Percentiles rank a stretch among this genome's conserved stretches.
Conservation (phyloP, 2,888 invertebrate genomes). For the Stenodema calcarata region DNA sequence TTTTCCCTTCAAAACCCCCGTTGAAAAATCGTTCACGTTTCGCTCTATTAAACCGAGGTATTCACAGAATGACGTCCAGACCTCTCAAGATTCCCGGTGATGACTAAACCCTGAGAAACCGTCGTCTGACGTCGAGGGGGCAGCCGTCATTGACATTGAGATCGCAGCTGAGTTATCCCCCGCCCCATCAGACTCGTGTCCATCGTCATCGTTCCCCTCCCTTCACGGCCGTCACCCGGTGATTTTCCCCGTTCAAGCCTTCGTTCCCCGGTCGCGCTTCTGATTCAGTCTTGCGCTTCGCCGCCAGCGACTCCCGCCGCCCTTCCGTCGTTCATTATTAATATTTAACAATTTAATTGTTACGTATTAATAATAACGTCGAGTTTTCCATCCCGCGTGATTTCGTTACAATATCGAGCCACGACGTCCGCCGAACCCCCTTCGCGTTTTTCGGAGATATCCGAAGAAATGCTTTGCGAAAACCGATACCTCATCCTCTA, state of each 20-base stretch:
- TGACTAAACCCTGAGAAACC: not conserved
- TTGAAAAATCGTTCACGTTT: too few species aligned
- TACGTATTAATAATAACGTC: not conserved
- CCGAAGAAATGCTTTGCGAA: conserved; percentile 32
- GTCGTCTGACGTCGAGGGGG: not conserved
- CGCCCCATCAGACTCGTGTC: not conserved
- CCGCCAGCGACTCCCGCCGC: not conserved
- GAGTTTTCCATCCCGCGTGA: not conserved
- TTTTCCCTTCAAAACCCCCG: too few species aligned
- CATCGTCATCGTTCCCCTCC: not conserved
- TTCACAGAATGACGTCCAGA: not conserved
- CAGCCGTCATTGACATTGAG: conserved; percentile 7
- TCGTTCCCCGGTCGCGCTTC: not conserved
- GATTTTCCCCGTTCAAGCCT: not conserved
- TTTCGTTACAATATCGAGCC: not conserved
- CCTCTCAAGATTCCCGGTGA: not conserved
- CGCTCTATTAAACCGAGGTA: too few species aligned
- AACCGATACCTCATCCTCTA: conserved; percentile 19
- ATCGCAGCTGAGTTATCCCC: not conserved
- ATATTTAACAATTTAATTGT: too few species aligned
- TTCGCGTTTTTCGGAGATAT: not conserved
- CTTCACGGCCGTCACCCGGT: not conserved
- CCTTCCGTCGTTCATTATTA: not conserved
- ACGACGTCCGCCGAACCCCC: not conserved
- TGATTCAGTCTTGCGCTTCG: not conserved